Base-by-base conservation (phyloP, 35 echinoderm and acorn worm species). In the Antedon bifida region DNA sequence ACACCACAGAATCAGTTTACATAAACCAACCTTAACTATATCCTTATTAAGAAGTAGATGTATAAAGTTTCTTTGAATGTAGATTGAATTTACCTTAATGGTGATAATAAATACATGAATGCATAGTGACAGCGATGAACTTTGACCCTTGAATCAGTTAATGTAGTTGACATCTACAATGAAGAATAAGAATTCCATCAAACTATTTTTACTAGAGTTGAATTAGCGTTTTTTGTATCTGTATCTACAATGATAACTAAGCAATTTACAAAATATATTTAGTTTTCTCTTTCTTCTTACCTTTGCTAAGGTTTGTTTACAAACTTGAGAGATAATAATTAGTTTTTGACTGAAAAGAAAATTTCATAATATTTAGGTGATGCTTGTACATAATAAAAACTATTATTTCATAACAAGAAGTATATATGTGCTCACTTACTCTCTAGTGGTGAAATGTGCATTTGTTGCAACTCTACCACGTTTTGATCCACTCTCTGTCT, bases 241-340 rank as follows among this genome's bases (percentile, higher is more conserved):
- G 14, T 42, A 42, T 42, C 14, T 4, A 7, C 14, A 42, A 7
- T 42, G 5, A 42, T 4, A 42, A 42, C 5, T 7, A 14, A 42
- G 14, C 14, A 14, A 42, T 42, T 42, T 7, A 42, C 4, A 4
- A 42, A 42, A 42, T 42, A 42, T 42, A 14, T 42, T n/a, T 7
- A 42, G 14, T 7, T 42, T 42, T 42, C 14, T 7, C 4, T 14
- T 14, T 42, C 5, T 42, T 42, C 38, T 89, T 74, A 96, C 93
- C 84, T 96, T 96, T 29, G 93, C 89, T 30, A 96, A 74, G 28
- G 93, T 96, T 78, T 96, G 93, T 75, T 96, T 96, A 36, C 89
- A 91, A 23, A 96, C 83, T 86, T 96, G 93, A 11, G 93, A 96
- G 5, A 96, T 73, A 30, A 96, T 85, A 23, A 91, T 87, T 30